Conservation (phyloP, 2,113 vertebrate genomes). For the Mugil cephalus region DNA sequence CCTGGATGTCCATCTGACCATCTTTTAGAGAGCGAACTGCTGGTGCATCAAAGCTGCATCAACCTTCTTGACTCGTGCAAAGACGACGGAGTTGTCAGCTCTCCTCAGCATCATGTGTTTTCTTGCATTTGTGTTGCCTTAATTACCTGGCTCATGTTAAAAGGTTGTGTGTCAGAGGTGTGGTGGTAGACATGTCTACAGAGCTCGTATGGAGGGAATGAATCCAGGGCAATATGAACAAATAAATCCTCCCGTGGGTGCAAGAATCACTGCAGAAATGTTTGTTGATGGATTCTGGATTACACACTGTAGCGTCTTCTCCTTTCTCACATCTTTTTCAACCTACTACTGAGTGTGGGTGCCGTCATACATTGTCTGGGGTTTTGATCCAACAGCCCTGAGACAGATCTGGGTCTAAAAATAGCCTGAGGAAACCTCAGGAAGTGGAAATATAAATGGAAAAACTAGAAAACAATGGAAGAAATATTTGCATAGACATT, state of each 20-base stretch:
- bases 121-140: neutral
- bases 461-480: too few relatives aligned
- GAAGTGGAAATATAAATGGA: too few relatives aligned
- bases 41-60: conserved; percentile 8
- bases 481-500: too few relatives aligned
- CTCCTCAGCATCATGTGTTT: conserved; percentile 15
- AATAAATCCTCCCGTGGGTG: neutral
- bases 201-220: neutral
- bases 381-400: conserved; percentile 18
- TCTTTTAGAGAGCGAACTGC: conserved; percentile 24
- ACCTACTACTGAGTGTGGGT: neutral
- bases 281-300: neutral
- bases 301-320: neutral
- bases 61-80: conserved; percentile 12
- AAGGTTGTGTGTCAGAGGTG: neutral
- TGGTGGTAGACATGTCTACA: neutral
- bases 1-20: neutral
- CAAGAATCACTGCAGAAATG: neutral
- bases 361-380: conserved; percentile 14
- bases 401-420: too few relatives aligned
- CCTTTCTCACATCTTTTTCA: neutral
- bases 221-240: neutral
- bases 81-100: conserved; percentile 9
- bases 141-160: neutral
- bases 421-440: too few relatives aligned